phyloP scores from a whole-genome alignment of 2,888 invertebrate species.

The Tolmerus cingulatus region DNA sequence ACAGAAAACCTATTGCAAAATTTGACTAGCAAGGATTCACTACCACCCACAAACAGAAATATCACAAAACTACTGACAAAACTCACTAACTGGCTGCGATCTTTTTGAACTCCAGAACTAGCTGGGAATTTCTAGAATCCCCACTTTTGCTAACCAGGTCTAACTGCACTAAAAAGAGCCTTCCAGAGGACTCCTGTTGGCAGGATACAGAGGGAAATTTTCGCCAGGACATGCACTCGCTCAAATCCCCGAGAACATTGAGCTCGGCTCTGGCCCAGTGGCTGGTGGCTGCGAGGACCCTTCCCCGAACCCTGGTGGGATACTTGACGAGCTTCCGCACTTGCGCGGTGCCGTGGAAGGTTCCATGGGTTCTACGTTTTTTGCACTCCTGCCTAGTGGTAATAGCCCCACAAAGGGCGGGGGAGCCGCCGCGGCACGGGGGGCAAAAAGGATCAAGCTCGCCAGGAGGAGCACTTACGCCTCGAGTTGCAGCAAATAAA shows the following conservation, averaged over 20 bases:
- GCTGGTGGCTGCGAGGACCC: neutral
- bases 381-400: neutral
- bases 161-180: neutral
- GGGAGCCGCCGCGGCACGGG: neutral
- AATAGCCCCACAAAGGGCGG: neutral
- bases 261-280: neutral
- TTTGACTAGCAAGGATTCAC: neutral
- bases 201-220: neutral
- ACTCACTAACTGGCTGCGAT: neutral
- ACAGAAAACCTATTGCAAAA: neutral
- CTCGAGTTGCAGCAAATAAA: neutral
- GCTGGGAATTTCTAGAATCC: neutral
- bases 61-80: neutral
- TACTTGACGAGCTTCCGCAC: constrained; percentile 44
- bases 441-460: constrained; percentile 24
- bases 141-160: neutral
- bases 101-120: neutral
- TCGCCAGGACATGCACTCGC: constrained; percentile 21
- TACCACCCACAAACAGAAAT: neutral
- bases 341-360: constrained; percentile 32
- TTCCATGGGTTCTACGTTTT: neutral
- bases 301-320: neutral
- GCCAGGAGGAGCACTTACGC: constrained; percentile 10
- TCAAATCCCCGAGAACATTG: constrained; percentile 35
- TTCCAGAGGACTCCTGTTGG: neutral